Evolutionary conservation across 2,797 vertebrate species (phyloP), one percentile per base, ranked within the genome.

Genomic region (Morelia viridis): DNA sequence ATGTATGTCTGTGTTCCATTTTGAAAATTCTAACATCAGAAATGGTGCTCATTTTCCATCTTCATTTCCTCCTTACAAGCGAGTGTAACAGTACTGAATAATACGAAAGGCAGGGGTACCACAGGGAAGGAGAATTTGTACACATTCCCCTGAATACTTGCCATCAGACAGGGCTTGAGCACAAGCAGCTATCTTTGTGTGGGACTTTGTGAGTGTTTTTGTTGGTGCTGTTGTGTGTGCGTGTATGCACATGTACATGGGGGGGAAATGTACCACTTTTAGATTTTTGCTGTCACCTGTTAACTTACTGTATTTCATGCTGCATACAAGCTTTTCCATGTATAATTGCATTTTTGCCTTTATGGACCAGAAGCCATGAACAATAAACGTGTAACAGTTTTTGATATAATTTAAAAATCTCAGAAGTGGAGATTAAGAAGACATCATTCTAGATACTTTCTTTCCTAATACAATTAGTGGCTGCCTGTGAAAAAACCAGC

Each of bases 331-430:
- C 93, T 94, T 62, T 96, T 95, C 93, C 53, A 13, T 90, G 13
- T 94, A 68, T 95, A 89, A 93, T 89, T 96, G 94, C 5, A 8
- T 96, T 94, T 96, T 94, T 92, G 89, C 56, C 85, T 94, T 61
- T 96, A 93, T 46, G 60, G 89, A 91, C 91, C 94, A 96, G 94
- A 94, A 96, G 93, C 94, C 89, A 94, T 96, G 91, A 93, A 95
- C 91, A 95, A 92, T 95, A 95, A 96, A 96, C 65, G 91, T 85
- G 46, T 58, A 92, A 93, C 87, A 94, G 92, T 65, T 12, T 94
- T 94, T 95, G 94, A 94, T 89, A 94, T 96, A 95, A 94, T 95
- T 46, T 91, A 92, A 93, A 95, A 86, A 46, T 93, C 87, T 93
- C 94, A n/a, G 22, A 94, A 94, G 92, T 46, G 13, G 11, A 6